phyloP scores from a whole-genome alignment of 53 echinoderm and acorn worm species.

The Pentamera pediparva region DNA sequence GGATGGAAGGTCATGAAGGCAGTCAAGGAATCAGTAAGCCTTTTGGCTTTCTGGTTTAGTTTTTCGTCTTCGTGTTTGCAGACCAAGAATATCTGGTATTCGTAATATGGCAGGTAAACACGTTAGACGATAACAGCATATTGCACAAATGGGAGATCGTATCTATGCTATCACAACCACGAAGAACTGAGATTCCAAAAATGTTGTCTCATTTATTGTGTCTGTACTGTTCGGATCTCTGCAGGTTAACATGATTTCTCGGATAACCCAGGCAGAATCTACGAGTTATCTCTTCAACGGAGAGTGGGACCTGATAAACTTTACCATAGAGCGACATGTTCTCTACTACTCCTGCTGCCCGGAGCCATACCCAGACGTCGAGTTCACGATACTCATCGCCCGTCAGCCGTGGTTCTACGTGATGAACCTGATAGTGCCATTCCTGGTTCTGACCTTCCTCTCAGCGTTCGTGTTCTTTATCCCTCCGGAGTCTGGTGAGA shows the following conservation, averaged over 20 bases:
- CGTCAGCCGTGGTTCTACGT: conserved; percentile 78
- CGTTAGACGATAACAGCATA: no score
- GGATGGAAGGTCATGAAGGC: no score
- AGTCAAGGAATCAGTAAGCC: no score
- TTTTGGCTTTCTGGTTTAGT: no score
- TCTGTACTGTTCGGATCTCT: no score
- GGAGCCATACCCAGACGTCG: conserved; percentile 60
- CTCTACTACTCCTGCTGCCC: conserved; percentile 56
- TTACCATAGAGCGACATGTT: conserved; percentile 39
- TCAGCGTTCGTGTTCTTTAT: conserved; percentile 73
- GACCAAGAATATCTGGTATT: no score
- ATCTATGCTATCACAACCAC: no score
- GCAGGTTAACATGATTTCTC: conserved; percentile 41
- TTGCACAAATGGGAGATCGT: no score
- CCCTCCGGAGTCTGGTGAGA: conserved; percentile 88
- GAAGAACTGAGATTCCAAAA: no score
- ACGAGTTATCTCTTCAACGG: conserved; percentile 60
- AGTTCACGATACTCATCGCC: conserved; percentile 59
- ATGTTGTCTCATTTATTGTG: no score
- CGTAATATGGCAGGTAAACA: no score
- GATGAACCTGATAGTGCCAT: conserved; percentile 75
- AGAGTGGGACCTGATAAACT: conserved; percentile 66
- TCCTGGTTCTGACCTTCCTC: conserved; percentile 60
- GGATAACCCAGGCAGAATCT: conserved; percentile 37
- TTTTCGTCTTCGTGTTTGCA: no score